Conservation (phyloP, 2,797 vertebrate species). For the Eospalax fontanierii region DNA sequence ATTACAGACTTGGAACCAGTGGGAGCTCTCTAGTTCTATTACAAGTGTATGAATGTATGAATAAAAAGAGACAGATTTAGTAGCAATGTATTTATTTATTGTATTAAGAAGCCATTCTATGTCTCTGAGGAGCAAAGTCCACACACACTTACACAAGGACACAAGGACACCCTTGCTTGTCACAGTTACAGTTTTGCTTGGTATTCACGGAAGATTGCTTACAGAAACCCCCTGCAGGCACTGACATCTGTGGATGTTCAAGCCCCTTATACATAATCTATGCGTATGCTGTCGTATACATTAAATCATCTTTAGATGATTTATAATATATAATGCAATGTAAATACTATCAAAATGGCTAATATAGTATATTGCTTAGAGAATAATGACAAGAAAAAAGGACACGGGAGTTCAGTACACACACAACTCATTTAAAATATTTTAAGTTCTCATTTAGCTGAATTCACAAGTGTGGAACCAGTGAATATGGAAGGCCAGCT, state of each 20-base stretch:
- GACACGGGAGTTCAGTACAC: not conserved
- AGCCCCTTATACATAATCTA: not conserved
- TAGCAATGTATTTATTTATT: not conserved
- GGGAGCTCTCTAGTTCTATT: not conserved
- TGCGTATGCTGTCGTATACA: not conserved
- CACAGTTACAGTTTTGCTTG: not conserved
- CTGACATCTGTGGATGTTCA: not conserved
- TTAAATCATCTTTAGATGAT: not conserved
- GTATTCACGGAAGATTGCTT: not conserved
- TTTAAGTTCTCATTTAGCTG: not conserved
- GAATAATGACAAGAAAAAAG: conserved; percentile 1
- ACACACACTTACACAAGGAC: not conserved
- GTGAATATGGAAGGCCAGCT: not conserved
- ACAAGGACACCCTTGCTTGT: not conserved
- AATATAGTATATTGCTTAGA: not conserved
- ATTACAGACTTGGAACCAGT: conserved; percentile 25
- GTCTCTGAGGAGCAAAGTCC: not conserved
- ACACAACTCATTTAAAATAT: not conserved
- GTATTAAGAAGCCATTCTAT: conserved; percentile 24
- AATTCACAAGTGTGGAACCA: not conserved
- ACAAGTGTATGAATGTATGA: conserved; percentile 11
- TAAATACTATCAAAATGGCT: not conserved
- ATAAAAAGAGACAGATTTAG: conserved; percentile 53
- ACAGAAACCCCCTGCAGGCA: not conserved
- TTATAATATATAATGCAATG: not conserved